phyloP scores from a whole-genome alignment of 2,113 vertebrate species.

The Ameiurus melas region DNA sequence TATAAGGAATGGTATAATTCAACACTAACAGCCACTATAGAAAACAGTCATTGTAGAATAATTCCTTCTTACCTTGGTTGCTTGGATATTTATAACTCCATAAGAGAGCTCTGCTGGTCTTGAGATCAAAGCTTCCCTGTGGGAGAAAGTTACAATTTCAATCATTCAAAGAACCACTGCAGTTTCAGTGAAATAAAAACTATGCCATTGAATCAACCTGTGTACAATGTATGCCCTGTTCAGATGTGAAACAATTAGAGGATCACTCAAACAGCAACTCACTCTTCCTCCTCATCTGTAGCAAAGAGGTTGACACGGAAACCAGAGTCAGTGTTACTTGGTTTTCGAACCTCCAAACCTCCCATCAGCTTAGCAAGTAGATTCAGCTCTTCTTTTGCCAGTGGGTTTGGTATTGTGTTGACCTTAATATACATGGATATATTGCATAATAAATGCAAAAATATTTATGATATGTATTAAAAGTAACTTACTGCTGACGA shows the following conservation, averaged over 20 bases:
- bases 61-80: conserved; percentile 79
- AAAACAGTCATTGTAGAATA: conserved; percentile 1
- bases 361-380: conserved; percentile 91
- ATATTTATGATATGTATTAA: no score
- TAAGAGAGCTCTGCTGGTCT: conserved; percentile 87
- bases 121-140: conserved; percentile 83
- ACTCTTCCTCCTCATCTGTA: conserved; percentile 96
- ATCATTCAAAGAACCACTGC: neutral
- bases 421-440: conserved; percentile 71
- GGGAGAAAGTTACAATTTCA: conserved; percentile 34
- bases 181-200: neutral
- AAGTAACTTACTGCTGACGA: neutral
- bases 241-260: neutral
- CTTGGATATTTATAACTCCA: conserved; percentile 89
- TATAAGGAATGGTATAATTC: neutral
- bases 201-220: neutral
- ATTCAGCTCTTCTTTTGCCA: conserved; percentile 96
- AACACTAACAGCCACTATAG: neutral
- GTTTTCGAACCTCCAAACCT: conserved; percentile 81
- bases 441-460: neutral
- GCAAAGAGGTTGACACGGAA: conserved; percentile 91
- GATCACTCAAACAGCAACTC: conserved; percentile 53
- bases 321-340: conserved; percentile 73
- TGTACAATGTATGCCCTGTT: neutral
- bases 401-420: conserved; percentile 82